phyloP scores from a whole-genome alignment of 2,797 vertebrate species.

The Benthosema pterotum region DNA sequence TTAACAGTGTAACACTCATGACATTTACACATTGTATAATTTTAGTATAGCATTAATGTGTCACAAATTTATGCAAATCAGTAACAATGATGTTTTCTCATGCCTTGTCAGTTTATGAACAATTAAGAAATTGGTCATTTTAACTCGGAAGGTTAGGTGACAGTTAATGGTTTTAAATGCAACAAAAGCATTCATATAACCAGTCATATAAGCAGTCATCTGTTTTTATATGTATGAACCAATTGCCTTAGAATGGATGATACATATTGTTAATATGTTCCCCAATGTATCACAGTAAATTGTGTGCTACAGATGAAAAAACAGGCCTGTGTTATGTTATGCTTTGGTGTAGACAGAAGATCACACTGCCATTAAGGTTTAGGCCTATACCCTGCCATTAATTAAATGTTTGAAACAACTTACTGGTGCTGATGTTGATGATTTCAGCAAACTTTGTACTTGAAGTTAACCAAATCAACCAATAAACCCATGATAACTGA shows the following conservation, averaged over 20 bases:
- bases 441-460: slow-evolving; percentile 37
- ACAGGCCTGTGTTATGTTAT: slow-evolving; percentile 10
- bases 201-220: no score
- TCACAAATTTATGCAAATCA: neutral
- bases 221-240: neutral
- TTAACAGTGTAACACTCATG: neutral
- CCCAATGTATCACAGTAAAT: neutral
- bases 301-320: slow-evolving; percentile 12
- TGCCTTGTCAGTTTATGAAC: slow-evolving; percentile 1
- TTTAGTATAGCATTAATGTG: slow-evolving; percentile 1
- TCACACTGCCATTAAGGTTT: slow-evolving; percentile 13
- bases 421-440: slow-evolving; percentile 13
- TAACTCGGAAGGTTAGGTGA: slow-evolving; percentile 2
- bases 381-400: neutral
- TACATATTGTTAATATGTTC: neutral
- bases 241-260: slow-evolving; percentile 8
- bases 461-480: slow-evolving; percentile 30
- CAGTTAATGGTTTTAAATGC: neutral
- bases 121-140: slow-evolving; percentile 4
- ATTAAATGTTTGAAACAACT: slow-evolving; percentile 11
- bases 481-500: slow-evolving; percentile 51
- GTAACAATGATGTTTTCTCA: slow-evolving; percentile 10
- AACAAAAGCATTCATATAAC: slow-evolving; percentile 6
- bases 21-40: slow-evolving; percentile 3
- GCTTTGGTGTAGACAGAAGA: slow-evolving; percentile 9